A percentile compares a stretch with the other conserved stretches of the same genome.
Conservation (phyloP, 2,113 vertebrate species). For the Lota lota region DNA sequence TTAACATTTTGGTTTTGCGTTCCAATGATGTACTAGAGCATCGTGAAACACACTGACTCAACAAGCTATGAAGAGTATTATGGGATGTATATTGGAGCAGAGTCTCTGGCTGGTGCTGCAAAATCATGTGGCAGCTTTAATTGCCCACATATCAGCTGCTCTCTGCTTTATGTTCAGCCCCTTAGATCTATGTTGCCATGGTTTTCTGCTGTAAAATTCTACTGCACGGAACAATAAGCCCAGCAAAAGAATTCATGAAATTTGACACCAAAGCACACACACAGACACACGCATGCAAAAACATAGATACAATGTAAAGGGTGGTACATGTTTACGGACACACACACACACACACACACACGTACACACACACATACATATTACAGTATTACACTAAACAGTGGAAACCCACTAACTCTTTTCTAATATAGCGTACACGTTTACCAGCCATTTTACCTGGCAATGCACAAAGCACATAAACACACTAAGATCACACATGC, state of each 20-base stretch:
- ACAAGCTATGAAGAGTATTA: too few relatives aligned
- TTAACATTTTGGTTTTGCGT: too few relatives aligned
- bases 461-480: not conserved
- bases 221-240: constrained; percentile 8
- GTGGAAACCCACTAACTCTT: too few relatives aligned
- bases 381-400: not conserved
- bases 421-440: not conserved
- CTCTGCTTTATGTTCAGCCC: constrained; percentile 7
- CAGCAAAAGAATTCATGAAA: not conserved
- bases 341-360: constrained; percentile 12
- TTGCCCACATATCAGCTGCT: constrained; percentile 53
- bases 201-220: constrained; percentile 56
- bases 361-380: constrained; percentile 2
- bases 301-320: constrained; percentile 13
- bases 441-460: too few relatives aligned
- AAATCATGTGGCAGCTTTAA: constrained; percentile 26
- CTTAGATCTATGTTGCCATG: constrained; percentile 58
- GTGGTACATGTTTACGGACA: not conserved
- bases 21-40: too few relatives aligned
- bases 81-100: too few relatives aligned
- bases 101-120: too few relatives aligned
- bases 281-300: constrained; percentile 15
- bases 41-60: too few relatives aligned
- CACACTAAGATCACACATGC: constrained; percentile 38
- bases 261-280: not conserved